phyloP scores from a whole-genome alignment of 2,797 vertebrate species.

The Helarctos malayanus region DNA sequence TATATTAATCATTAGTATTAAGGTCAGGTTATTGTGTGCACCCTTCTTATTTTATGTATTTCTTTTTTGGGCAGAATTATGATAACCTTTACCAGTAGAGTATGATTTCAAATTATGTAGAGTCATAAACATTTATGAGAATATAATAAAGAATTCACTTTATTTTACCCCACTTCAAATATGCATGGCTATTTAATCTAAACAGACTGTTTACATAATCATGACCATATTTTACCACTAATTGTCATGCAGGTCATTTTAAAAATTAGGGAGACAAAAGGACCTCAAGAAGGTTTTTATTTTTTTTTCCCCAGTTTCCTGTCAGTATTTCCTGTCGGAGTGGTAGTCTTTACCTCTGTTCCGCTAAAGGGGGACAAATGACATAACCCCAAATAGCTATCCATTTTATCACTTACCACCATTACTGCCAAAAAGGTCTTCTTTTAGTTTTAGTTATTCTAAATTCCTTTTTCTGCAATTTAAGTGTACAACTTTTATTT shows the following conservation, averaged over 20 bases:
- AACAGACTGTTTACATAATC: conserved; percentile 57
- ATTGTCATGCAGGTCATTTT: conserved; percentile 64
- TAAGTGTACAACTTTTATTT: neutral
- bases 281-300: conserved; percentile 14
- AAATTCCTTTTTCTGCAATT: neutral
- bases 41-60: conserved; percentile 1
- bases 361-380: neutral
- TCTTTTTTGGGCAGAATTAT: conserved; percentile 7
- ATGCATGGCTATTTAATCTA: conserved; percentile 56
- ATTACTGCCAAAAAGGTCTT: neutral
- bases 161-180: conserved; percentile 60
- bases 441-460: conserved; percentile 33
- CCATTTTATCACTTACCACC: conserved; percentile 3
- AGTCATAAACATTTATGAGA: conserved; percentile 66
- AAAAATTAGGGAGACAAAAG: conserved; percentile 55
- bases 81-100: conserved; percentile 46
- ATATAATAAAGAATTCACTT: conserved; percentile 54
- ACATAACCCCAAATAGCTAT: neutral
- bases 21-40: conserved; percentile 25
- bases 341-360: neutral
- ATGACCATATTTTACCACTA: conserved; percentile 55
- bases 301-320: neutral
- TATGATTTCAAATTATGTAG: conserved; percentile 54
- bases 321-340: neutral
- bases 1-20: neutral